These are phyloP conservation scores for Carduelis carduelis DNA, from an alignment of 2,797 vertebrate species.

Conservation along the genomic window DNA sequence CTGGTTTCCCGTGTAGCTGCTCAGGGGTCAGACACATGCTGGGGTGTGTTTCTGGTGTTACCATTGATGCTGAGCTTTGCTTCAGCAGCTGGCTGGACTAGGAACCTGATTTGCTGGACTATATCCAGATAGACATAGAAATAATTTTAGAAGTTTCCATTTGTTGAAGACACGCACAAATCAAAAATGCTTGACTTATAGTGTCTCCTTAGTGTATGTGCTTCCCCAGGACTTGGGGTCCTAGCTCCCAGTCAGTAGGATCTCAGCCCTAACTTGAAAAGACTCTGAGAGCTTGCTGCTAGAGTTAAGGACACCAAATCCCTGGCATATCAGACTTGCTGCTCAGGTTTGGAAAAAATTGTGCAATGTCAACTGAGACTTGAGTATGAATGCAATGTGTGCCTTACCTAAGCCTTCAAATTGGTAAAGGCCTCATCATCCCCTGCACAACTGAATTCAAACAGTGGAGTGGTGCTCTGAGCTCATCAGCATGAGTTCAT, in stretches of 20 bases:
- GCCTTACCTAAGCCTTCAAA: not conserved
- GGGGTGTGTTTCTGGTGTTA: not conserved
- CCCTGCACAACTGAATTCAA: not conserved
- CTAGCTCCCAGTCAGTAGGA: not conserved
- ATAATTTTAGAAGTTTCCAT: not conserved
- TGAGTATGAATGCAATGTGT: rapidly evolving
- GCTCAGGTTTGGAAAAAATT: not conserved
- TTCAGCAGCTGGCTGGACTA: not conserved
- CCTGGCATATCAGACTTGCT: not conserved
- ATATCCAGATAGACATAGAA: not conserved
- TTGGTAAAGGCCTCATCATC: not conserved
- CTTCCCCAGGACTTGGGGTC: not conserved
- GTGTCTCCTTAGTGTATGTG: not conserved
- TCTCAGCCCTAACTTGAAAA: not conserved
- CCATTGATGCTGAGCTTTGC: not conserved
- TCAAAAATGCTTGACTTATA: not conserved
- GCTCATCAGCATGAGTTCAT: not conserved
- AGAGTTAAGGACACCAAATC: not conserved
- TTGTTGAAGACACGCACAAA: not conserved
- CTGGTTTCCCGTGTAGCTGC: not conserved
- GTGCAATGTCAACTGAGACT: not conserved
- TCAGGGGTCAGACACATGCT: rapidly evolving
- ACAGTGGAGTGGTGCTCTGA: not conserved
- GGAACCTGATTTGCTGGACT: not conserved
- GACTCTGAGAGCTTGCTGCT: not conserved